phyloP scores from a whole-genome alignment of 2,797 vertebrate genomes.

The Xiphophorus birchmanni region DNA sequence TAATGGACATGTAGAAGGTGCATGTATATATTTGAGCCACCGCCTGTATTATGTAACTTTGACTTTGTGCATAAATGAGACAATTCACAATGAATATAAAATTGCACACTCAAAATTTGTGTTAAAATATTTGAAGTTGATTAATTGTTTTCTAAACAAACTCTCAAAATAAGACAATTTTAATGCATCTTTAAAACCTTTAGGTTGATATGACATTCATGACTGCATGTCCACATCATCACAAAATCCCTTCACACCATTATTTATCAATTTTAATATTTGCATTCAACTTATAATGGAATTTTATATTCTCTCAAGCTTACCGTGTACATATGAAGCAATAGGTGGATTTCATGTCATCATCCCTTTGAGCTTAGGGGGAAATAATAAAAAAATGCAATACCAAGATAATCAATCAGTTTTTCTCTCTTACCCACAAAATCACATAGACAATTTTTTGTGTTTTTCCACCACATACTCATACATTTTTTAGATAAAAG shows the following conservation, averaged over 20 bases:
- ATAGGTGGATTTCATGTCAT: background rate
- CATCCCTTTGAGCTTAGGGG: background rate
- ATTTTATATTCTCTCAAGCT: background rate
- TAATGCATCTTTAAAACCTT: background rate
- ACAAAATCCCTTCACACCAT: background rate
- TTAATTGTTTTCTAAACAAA: background rate
- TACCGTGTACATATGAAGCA: background rate
- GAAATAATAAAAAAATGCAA: slow-evolving; percentile 45
- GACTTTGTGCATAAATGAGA: background rate
- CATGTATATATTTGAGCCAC: background rate
- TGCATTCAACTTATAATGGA: background rate
- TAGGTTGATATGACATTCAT: background rate
- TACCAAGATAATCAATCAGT: slow-evolving; percentile 28
- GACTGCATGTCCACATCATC: background rate
- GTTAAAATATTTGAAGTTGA: background rate
- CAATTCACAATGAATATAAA: background rate
- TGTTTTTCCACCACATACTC: slow-evolving; percentile 44
- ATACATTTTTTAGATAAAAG: slow-evolving; percentile 49
- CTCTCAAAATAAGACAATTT: background rate
- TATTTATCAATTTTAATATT: background rate
- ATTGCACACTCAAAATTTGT: background rate
- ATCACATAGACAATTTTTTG: slow-evolving; percentile 29
- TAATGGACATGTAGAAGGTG: background rate
- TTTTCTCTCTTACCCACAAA: slow-evolving; percentile 26
- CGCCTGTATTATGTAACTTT: background rate